Evolutionary conservation across 2,888 invertebrate species (phyloP), one percentile per base, ranked within the genome.

Genomic region (Lasioglossum marginatum): DNA sequence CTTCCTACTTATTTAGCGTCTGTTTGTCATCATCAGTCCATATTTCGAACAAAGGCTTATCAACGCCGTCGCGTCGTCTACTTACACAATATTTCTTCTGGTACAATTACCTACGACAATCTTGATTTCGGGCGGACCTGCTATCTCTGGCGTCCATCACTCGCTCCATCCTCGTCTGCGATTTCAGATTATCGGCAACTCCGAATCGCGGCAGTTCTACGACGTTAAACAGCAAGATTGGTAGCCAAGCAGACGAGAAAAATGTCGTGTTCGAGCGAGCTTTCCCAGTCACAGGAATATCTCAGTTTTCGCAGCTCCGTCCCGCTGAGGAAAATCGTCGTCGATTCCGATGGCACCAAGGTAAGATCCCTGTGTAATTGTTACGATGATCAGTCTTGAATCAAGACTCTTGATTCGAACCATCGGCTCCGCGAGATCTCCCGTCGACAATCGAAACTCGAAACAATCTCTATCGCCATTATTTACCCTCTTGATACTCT

Each of bases 291-390:
- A 16, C 97, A 96, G 92, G 98, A 98, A 95, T 98, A 98, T 95
- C 95, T 97, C 77, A 98, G 97, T 95, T 98, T 98, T 94, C 96
- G 98, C 88, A 97, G 97, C 93, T 97, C 97, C 91, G 96, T 98
- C 83, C 97, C 98, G 4, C 95, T 97, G 68, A 96, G 97, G 91
- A 97, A 97, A 96, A 97, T 98, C 85, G 96, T 97, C 76, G 98
- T 98, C 48, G 98, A 98, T 95, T 96, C 97, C 70, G 97, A 98
- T 94, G 96, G 97, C 79, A 96, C 97, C 76, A 98, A 98, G 96
- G 98, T 97, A 96, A 95, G 19, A 10, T 4, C 31, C 8, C 52
- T 8, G 6, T n/a, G 4, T 6, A 0, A 37, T 12, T 68, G 1
- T 4, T 16, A 23, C 52, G 37, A 16, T 40, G 16, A 2, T 43